Evolutionary conservation across 2,888 invertebrate genomes (phyloP).

Genomic region (Ctenicera cuprea): DNA sequence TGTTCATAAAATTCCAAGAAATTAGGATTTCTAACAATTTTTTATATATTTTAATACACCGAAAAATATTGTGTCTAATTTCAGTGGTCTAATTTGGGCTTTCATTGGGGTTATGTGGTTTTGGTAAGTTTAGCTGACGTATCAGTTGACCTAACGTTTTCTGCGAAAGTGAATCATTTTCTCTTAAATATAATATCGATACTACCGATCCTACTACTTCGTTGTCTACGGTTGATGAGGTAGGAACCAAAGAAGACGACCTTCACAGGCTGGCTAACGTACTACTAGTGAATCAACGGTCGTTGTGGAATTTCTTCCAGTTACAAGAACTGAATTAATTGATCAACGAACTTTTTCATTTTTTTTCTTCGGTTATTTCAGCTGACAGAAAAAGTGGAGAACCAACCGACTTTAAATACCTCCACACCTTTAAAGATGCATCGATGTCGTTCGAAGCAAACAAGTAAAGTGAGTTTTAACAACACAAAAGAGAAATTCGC

Average conservation of each 20-base stretch:
- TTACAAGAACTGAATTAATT: slow-evolving; percentile 47
- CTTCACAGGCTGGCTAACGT: slow-evolving; percentile 56
- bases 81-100: too few relatives aligned
- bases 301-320: slow-evolving; percentile 58
- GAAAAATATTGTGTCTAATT: too few relatives aligned
- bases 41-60: too few relatives aligned
- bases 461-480: background rate
- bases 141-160: slow-evolving; percentile 6
- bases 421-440: slow-evolving; percentile 5
- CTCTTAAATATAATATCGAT: slow-evolving; percentile 33
- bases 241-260: slow-evolving; percentile 51
- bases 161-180: slow-evolving; percentile 42
- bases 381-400: background rate
- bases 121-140: background rate
- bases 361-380: slow-evolving; percentile 15
- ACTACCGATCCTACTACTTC: slow-evolving; percentile 41
- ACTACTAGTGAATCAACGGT: slow-evolving; percentile 58
- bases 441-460: background rate
- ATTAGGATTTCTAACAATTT: too few relatives aligned
- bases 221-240: slow-evolving; percentile 31
- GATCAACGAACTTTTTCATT: slow-evolving; percentile 47
- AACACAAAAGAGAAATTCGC: slow-evolving; percentile 22
- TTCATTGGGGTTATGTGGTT: background rate
- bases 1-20: too few relatives aligned
- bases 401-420: slow-evolving; percentile 24